Evolutionary conservation across 2,888 invertebrate genomes (phyloP).

Genomic region (Ormyrus nitidulus): DNA sequence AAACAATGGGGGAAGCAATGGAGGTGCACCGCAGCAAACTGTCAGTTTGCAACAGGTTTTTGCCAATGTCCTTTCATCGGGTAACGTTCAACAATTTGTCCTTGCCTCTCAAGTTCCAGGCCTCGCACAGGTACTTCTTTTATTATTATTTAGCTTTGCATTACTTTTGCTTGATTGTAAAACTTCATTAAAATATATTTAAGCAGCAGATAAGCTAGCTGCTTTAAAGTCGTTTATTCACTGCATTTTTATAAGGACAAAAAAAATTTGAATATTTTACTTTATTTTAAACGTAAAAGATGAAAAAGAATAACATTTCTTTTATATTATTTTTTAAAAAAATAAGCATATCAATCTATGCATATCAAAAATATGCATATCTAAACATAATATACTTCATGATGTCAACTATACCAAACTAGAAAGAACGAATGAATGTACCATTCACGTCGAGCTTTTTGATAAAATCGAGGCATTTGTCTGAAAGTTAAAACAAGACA

Average conservation of each 20-base stretch:
- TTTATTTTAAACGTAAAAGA: too few species aligned
- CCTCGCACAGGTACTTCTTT: conserved; percentile 75
- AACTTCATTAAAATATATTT: too few species aligned
- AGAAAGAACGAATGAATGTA: conserved; percentile 62
- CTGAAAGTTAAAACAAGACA: conserved; percentile 69
- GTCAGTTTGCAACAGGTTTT: conserved; percentile 57
- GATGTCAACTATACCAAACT: conserved; percentile 64
- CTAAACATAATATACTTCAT: conserved; percentile 32
- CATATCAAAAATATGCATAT: too few species aligned
- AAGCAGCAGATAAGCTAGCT: too few species aligned
- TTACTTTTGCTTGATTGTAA: too few species aligned
- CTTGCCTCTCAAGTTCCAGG: conserved; percentile 76
- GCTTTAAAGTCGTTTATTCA: too few species aligned
- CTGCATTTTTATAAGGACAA: too few species aligned
- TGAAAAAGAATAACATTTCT: too few species aligned
- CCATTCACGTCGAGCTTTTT: conserved; percentile 62
- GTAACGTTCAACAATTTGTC: conserved; percentile 74
- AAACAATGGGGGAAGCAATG: conserved; percentile 70
- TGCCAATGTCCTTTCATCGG: conserved; percentile 72
- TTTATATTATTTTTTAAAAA: too few species aligned
- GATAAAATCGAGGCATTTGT: conserved; percentile 69
- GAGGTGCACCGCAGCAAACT: conserved; percentile 70
- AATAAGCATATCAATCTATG: too few species aligned
- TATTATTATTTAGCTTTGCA: neutral
- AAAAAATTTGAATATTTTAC: too few species aligned